Conservation (phyloP, 2,888 invertebrate genomes). For the Prenolepis imparis region DNA sequence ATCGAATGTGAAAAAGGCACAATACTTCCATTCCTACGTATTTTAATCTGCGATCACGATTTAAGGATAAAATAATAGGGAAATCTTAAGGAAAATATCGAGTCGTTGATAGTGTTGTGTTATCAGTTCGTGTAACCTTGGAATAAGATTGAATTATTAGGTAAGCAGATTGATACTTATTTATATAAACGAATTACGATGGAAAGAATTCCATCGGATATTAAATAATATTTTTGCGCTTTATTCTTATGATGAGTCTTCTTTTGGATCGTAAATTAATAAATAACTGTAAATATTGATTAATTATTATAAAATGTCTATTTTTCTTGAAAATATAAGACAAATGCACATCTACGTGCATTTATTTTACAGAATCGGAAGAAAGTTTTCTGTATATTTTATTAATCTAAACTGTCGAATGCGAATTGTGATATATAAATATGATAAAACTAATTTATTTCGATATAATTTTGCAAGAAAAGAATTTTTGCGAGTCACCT, state of each 20-base stretch:
- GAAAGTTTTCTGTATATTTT: neutral
- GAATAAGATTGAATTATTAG: conserved; percentile 73
- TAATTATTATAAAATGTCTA: neutral
- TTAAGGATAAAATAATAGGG: neutral
- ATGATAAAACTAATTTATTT: neutral
- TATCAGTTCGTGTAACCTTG: conserved; percentile 73
- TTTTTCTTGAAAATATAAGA: neutral
- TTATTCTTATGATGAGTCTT: neutral
- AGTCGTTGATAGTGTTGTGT: conserved; percentile 72
- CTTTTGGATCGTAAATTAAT: neutral
- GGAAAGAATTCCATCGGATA: neutral
- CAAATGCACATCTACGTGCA: neutral
- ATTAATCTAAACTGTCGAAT: neutral
- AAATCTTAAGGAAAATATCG: neutral
- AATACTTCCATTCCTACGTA: neutral
- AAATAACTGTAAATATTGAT: neutral
- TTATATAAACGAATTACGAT: neutral
- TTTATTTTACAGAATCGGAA: neutral
- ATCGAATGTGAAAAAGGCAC: neutral
- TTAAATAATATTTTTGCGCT: neutral
- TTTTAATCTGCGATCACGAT: neutral
- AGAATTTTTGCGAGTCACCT: neutral
- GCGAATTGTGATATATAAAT: neutral
- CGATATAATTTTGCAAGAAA: neutral
- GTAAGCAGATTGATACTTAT: conserved; percentile 62